Percentiles rank a stretch among this genome's conserved stretches.
phyloP scores from a whole-genome alignment of 1,140 invertebrate genomes.

The Drosophila athabasca region DNA sequence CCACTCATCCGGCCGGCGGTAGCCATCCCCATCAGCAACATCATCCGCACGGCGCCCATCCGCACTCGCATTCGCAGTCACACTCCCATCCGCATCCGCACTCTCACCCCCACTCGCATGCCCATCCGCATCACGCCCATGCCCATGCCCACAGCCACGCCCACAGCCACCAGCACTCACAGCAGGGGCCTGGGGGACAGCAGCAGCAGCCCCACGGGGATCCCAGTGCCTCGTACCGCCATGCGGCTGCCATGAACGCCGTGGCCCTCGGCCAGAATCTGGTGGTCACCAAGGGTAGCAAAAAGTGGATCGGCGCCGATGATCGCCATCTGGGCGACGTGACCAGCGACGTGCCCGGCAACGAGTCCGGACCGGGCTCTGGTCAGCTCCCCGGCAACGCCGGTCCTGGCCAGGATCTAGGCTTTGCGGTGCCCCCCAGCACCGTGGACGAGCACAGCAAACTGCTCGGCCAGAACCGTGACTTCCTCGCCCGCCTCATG shows the following conservation, averaged over 20 bases:
- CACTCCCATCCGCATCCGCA: constrained; percentile 50
- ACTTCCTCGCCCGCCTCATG: constrained; percentile 79
- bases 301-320: constrained; percentile 81
- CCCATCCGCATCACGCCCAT: constrained; percentile 36
- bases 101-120: constrained; percentile 37
- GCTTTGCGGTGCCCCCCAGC: constrained; percentile 75
- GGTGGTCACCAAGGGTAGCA: constrained; percentile 83
- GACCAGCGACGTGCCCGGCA: constrained; percentile 53
- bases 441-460: constrained; percentile 76
- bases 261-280: constrained; percentile 74
- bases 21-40: constrained; percentile 51
- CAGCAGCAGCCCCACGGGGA: constrained; percentile 37
- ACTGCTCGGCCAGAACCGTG: constrained; percentile 75
- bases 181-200: constrained; percentile 41
- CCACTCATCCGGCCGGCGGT: not conserved
- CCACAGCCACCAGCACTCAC: constrained; percentile 18
- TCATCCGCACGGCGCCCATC: constrained; percentile 52
- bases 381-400: constrained; percentile 4
- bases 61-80: constrained; percentile 23
- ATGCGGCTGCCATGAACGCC: constrained; percentile 68
- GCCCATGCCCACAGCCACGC: constrained; percentile 30
- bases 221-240: constrained; percentile 60
- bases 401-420: constrained; percentile 49
- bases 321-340: constrained; percentile 64
- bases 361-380: constrained; percentile 11